Evolutionary conservation across 2,797 vertebrate genomes (phyloP), one percentile per base, ranked within the genome.

Genomic region (Phoebastria nigripes): DNA sequence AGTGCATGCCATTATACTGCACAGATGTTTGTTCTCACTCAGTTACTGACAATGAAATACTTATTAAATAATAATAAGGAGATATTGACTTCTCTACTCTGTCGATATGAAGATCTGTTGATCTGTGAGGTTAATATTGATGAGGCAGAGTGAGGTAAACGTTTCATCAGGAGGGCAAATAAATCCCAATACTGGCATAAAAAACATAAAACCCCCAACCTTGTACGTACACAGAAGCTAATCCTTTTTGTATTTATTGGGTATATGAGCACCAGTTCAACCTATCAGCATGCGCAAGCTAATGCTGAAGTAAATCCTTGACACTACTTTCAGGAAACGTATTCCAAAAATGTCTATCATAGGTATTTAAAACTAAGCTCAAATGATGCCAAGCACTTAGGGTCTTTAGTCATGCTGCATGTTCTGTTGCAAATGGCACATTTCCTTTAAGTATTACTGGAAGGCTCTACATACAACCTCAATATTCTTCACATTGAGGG

Each of bases 21-120:
- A 80, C 77, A 92, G 96, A 95, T 94, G 90, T 96, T 97, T 97
- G 83, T 97, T 97, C 95, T 95, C 97, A 92, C 96, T 81, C 83
- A 77, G 77, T 90, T 93, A 96, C 90, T 95, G 89, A 97, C 94
- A 97, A 97, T 97, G 93, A 97, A 96, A 96, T 96, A 97, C 94
- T 97, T 97, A 96, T 97, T 97, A 98, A 98, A 98, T 97, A 97
- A 97, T 97, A 97, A 98, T 97, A 97, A 96, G 90, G 76, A 77
- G 91, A 67, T 96, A 98, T 97, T 90, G 97, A 97, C 97, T 96
- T 87, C 84, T 94, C 91, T 96, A 77, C 94, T 97, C 71, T 96
- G 96, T 96, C 96, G 2, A 94, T 98, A 97, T 62, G 96, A 97
- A 97, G 95, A 98, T 96, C 96, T 97, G 97, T 97, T 96, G 92